phyloP scores from a whole-genome alignment of 2,113 vertebrate species.

The Odontesthes bonariensis region DNA sequence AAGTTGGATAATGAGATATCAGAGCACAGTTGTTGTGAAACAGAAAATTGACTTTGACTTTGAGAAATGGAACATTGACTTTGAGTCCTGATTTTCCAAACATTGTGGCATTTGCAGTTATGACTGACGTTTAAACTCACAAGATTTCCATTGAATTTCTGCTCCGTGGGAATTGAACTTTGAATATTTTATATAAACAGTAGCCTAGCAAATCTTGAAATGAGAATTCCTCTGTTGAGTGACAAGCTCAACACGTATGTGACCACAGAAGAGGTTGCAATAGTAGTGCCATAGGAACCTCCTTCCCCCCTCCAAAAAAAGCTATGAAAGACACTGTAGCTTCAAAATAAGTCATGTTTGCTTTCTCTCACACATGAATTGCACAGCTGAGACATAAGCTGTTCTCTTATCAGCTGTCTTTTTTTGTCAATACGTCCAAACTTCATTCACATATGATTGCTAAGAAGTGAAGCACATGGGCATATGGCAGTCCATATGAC shows the following conservation, averaged over 20 bases:
- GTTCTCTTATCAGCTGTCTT: slow-evolving; percentile 35
- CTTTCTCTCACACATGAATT: not conserved
- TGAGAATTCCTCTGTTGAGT: not conserved
- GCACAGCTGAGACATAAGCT: slow-evolving; percentile 1
- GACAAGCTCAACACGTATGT: not conserved
- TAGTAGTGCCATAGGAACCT: not conserved
- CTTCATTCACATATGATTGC: slow-evolving; percentile 39
- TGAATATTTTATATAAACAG: not conserved
- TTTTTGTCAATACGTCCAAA: slow-evolving; percentile 21
- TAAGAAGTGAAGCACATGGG: slow-evolving; percentile 9
- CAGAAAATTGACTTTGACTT: not conserved
- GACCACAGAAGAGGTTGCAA: not conserved
- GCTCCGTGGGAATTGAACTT: no score
- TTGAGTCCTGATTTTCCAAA: no score
- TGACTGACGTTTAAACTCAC: not conserved
- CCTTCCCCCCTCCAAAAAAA: no score
- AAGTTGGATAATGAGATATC: no score
- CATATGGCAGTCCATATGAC: slow-evolving; percentile 23
- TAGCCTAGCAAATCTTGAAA: not conserved
- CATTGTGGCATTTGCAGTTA: not conserved
- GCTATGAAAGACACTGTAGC: no score
- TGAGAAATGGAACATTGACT: no score
- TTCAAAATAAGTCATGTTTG: not conserved
- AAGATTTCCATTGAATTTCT: not conserved
- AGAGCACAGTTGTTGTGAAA: no score